Evolutionary conservation across 2,888 invertebrate species (phyloP), one percentile per base, ranked within the genome.

Genomic region (Gerris lacustris): DNA sequence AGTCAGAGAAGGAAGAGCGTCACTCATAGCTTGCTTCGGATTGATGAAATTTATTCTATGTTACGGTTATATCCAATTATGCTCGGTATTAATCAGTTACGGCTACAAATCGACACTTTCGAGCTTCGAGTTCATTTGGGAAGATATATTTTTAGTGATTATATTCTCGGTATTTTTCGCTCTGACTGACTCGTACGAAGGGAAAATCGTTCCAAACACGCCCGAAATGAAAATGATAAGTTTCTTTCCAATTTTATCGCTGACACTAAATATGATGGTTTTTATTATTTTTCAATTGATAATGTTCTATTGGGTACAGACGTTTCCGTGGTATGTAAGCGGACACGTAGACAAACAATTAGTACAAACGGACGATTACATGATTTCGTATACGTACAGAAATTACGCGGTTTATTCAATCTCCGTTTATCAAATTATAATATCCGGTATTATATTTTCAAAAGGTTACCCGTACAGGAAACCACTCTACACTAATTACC

Each of bases 381-480:
- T 55, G 55, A 55, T 55, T 11, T 76, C 75, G 55, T 72, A 80
- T 6, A 91, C 92, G 72, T 86, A 86, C 80, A 96, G 96, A 79
- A 95, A 94, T 78, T 95, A 92, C 77, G 86, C 91, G 0, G 85
- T 96, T 64, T 97, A 90, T 79, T 84, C 90, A 0, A 84, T 94
- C 0, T 93, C 94, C 0, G 89, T 91, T 79, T 95, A 94, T 80
- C 96, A 96, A 78, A 96, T 96, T 78, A 90, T 96, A 2, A 89
- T 89, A 44, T 82, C 95, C 75, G 94, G 94, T 0, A 85, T 94
- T 74, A 89, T 91, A 0, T 96, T 93, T 80, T 94, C 94, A 0
- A 92, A 92, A 78, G 96, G 96, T 0, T 86, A 89, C 7, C 96
- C 96, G 0, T 96, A 94, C 79, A 84, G 96, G 45, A 88, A 88